These are phyloP conservation scores for Cyanistes caeruleus DNA, from an alignment of 2,113 vertebrate genomes.

Conservation along the genomic window DNA sequence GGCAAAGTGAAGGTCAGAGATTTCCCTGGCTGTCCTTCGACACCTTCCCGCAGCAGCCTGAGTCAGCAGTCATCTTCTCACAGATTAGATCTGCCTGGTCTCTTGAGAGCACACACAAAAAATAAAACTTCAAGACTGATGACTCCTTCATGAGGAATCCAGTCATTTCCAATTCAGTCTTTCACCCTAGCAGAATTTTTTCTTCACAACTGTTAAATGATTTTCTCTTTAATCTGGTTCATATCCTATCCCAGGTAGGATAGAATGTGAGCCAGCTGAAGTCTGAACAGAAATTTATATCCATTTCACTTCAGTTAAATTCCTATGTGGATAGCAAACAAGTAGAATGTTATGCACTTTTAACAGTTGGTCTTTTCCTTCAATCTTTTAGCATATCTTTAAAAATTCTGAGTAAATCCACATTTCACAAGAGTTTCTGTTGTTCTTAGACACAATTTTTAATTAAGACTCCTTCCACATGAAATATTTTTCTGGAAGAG, in stretches of 20 bases:
- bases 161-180: neutral
- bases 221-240: neutral
- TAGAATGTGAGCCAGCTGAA: neutral
- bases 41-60: neutral
- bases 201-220: neutral
- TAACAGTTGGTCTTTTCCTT: neutral
- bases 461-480: neutral
- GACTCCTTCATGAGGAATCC: neutral
- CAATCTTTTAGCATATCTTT: neutral
- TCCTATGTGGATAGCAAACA: neutral
- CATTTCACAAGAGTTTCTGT: neutral
- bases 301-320: neutral
- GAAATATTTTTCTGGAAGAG: neutral
- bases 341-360: neutral
- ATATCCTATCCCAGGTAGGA: neutral
- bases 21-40: neutral
- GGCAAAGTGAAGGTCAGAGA: conserved; percentile 29
- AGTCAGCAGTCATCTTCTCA: neutral
- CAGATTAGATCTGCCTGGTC: neutral
- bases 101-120: neutral
- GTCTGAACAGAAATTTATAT: neutral
- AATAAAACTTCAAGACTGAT: neutral
- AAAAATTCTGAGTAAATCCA: neutral
- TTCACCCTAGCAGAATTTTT: neutral
- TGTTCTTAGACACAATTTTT: neutral